Evolutionary conservation across 2,888 invertebrate species (phyloP), one percentile per base, ranked within the genome.

Genomic region (Cerastoderma edule): DNA sequence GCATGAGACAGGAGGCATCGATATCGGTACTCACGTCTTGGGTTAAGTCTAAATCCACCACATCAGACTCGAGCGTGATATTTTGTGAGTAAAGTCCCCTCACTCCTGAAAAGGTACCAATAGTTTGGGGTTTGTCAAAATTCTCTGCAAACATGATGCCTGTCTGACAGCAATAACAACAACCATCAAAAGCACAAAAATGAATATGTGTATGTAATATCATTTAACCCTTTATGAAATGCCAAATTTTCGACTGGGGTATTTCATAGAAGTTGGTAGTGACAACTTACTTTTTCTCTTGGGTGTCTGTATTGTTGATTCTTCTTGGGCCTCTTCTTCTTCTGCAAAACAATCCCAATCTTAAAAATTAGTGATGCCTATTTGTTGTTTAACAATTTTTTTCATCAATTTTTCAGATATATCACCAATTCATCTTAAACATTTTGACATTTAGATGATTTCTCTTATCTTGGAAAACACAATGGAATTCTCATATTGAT

Each of bases 71-170:
- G 19, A 81, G 67, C 8, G 78, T 75, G 46, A 81, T 68, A 30
- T 78, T 81, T 53, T 78, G 77, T n/a, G 75, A 72, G 54, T 81
- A 78, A 24, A 81, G 70, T 6, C 78, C 75, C 35, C 81, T 57
- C 13, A 77, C 75, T 30, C 69, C 77, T 77, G 50, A 1, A 70
- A 56, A 10, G 16, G 10, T 44, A 44, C 10, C 44, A 44, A 16
- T 16, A 44, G 44, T 16, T 44, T 44, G 10, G 10, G 44, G 10
- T 10, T 13, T 16, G 16, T 44, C 44, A 10, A 10, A 13, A 44
- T 44, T 16, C 44, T 44, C 44, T 16, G 44, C 19, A 44, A 44
- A 10, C 44, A 13, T n/a, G n/a, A n/a, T n/a, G n/a, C n/a, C n/a
- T n/a, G n/a, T n/a, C n/a, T n/a, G n/a, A n/a, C n/a, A n/a, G n/a